Evolutionary conservation across 2,888 invertebrate genomes (phyloP).

Genomic region (Pyrocoelia pectoralis): DNA sequence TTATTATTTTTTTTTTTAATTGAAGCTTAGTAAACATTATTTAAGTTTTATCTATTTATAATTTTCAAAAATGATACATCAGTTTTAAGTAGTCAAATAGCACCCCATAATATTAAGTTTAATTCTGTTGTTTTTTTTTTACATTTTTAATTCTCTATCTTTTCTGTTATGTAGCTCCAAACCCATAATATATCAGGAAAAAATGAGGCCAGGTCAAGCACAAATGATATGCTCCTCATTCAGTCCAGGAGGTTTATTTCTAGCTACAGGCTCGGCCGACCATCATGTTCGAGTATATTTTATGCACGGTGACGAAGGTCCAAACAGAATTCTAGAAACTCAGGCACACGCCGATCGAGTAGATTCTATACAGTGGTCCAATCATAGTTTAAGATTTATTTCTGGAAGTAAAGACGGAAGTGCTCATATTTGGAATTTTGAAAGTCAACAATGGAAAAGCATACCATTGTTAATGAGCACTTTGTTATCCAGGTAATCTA

Average conservation of each 20-base stretch:
- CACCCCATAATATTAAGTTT: neutral
- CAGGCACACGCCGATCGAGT: conserved; percentile 91
- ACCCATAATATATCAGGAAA: conserved; percentile 91
- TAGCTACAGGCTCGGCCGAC: conserved; percentile 95
- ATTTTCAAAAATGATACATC: too few relatives aligned
- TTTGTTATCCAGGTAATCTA: conserved; percentile 64
- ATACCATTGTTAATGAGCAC: conserved; percentile 76
- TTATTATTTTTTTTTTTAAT: too few relatives aligned
- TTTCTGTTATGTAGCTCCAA: conserved; percentile 68
- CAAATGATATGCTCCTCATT: conserved; percentile 96
- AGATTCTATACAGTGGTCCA: conserved; percentile 96
- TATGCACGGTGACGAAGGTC: conserved; percentile 78
- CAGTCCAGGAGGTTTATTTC: conserved; percentile 86
- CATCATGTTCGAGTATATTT: conserved; percentile 93
- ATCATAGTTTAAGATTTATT: conserved; percentile 85
- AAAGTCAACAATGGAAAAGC: conserved; percentile 89
- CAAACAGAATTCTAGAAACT: conserved; percentile 77
- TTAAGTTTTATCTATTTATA: too few relatives aligned
- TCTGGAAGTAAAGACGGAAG: conserved; percentile 97
- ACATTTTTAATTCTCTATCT: neutral
- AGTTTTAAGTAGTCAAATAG: too few relatives aligned
- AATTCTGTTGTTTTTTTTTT: neutral
- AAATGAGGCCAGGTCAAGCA: conserved; percentile 90
- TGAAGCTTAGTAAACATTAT: too few relatives aligned
- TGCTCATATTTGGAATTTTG: conserved; percentile 92